Evolutionary conservation across 2,113 vertebrate species (phyloP).

Genomic region (Phyllostomus hastatus): DNA sequence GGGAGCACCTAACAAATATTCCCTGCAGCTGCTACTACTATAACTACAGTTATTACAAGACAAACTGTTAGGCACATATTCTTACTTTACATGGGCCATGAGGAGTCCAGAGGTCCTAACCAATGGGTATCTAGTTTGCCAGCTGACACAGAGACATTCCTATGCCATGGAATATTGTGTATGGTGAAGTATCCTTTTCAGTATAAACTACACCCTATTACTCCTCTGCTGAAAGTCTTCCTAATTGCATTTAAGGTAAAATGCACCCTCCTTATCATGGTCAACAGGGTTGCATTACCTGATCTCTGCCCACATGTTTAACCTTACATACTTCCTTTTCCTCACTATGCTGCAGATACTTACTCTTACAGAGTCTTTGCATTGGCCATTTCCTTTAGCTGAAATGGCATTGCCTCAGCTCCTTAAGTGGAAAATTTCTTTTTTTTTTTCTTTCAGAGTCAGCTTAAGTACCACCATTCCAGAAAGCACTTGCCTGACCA

Average conservation of each 20-base stretch:
- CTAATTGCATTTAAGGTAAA: neutral
- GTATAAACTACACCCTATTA: neutral
- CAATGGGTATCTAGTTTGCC: neutral
- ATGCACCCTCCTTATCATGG: neutral
- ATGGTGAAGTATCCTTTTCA: neutral
- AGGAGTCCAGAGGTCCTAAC: neutral
- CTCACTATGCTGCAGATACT: neutral
- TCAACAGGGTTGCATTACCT: neutral
- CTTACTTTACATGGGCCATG: neutral
- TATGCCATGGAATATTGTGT: neutral
- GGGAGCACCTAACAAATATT: neutral
- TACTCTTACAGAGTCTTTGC: neutral
- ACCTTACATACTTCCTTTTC: neutral
- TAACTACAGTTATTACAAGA: neutral
- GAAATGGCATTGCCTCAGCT: neutral
- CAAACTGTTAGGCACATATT: neutral
- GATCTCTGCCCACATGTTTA: neutral
- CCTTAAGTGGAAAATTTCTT: neutral
- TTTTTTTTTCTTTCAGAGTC: neutral
- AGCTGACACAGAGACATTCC: neutral
- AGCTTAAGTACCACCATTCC: neutral
- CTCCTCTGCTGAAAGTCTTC: neutral
- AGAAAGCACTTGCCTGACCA: neutral
- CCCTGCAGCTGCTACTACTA: neutral
- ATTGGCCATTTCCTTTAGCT: neutral